These are phyloP conservation scores for Nymphalis polychloros DNA, from an alignment of 2,888 invertebrate genomes.

Conservation along the genomic window DNA sequence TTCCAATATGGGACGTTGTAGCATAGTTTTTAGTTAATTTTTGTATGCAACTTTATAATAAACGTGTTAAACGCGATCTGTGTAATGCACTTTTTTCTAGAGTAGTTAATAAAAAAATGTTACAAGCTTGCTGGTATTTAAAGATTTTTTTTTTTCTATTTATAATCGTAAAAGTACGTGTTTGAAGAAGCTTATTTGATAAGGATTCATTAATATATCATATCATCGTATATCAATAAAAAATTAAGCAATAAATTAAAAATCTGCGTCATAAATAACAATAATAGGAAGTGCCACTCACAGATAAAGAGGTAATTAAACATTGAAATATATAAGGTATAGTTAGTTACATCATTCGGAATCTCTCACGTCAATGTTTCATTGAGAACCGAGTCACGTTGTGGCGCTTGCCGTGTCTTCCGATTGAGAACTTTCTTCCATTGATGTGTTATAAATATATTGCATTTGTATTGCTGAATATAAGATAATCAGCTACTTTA, in stretches of 20 bases:
- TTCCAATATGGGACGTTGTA: no score
- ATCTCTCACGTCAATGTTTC: slow-evolving; percentile 39
- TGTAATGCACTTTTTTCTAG: no score
- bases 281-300: slow-evolving; percentile 26
- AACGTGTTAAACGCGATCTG: no score
- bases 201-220: not conserved
- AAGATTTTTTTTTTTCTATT: no score
- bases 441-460: slow-evolving; percentile 28
- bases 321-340: slow-evolving; percentile 28
- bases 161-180: no score
- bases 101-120: no score
- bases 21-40: no score
- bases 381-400: slow-evolving; percentile 38
- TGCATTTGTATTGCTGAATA: not conserved
- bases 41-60: no score
- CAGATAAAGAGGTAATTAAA: slow-evolving; percentile 33
- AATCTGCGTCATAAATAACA: slow-evolving; percentile 24
- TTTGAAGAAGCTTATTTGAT: no score
- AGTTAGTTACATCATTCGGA: slow-evolving; percentile 37
- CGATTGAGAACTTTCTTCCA: slow-evolving; percentile 41
- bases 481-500: not conserved
- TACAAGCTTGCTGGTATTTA: no score
- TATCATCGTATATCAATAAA: not conserved
- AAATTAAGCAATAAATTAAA: slow-evolving; percentile 5
- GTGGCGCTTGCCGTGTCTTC: slow-evolving; percentile 41